These are phyloP conservation scores for Decapterus maruadsi DNA, from an alignment of 2,797 vertebrate species.

Conservation along the genomic window DNA sequence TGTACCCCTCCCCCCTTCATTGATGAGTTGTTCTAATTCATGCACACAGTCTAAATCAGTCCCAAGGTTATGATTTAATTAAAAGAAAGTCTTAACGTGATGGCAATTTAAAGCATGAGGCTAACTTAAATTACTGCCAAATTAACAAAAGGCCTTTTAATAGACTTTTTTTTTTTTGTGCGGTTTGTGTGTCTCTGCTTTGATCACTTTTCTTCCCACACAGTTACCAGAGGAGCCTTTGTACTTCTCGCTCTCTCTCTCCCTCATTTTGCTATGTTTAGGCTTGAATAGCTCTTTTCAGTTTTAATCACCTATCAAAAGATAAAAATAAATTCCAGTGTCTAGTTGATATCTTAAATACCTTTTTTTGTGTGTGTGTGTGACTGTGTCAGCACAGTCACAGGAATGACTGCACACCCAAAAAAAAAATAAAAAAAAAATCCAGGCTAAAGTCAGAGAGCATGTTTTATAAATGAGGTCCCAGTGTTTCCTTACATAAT, in stretches of 20 bases:
- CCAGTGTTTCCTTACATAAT: slow-evolving; percentile 67
- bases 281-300: slow-evolving; percentile 5
- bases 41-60: slow-evolving; percentile 22
- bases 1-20: background rate
- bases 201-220: slow-evolving; percentile 22
- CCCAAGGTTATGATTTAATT: slow-evolving; percentile 5
- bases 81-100: slow-evolving; percentile 5
- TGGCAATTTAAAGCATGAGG: background rate
- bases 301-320: slow-evolving; percentile 19
- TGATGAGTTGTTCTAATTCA: slow-evolving; percentile 5
- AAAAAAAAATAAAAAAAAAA: slow-evolving; percentile 23
- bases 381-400: slow-evolving; percentile 21
- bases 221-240: slow-evolving; percentile 9
- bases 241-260: slow-evolving; percentile 10
- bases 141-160: slow-evolving; percentile 31
- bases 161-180: background rate
- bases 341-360: background rate
- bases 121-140: slow-evolving; percentile 30
- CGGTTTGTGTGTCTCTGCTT: background rate
- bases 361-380: background rate
- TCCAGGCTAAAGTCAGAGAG: slow-evolving; percentile 43
- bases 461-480: slow-evolving; percentile 48
- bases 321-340: slow-evolving; percentile 23
- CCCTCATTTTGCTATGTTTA: slow-evolving; percentile 21
- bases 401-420: slow-evolving; percentile 10